Conservation (phyloP, 2,797 vertebrate genomes). For the Zenarchopterus dispar region DNA sequence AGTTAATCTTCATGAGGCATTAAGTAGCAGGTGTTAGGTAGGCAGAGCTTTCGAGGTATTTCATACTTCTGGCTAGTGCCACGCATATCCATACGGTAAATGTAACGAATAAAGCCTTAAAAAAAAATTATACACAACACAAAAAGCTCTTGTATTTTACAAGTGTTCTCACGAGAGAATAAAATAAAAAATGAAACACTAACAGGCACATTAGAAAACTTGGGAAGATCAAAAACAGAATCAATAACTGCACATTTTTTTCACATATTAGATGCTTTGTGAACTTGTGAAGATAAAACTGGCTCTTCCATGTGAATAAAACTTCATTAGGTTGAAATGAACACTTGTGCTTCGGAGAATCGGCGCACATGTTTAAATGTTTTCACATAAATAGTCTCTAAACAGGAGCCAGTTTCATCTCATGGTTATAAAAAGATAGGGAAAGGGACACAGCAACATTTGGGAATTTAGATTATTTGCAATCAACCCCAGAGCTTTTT, state of each 20-base stretch:
- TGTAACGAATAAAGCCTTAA: constrained; percentile 37
- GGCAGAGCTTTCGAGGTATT: constrained; percentile 76
- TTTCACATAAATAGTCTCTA: constrained; percentile 2
- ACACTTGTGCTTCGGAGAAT: constrained; percentile 56
- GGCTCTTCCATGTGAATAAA: constrained; percentile 17
- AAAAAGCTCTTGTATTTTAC: no score
- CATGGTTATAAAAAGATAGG: no score
- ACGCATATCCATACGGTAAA: constrained; percentile 39
- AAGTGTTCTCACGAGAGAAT: no score
- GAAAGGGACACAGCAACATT: no score
- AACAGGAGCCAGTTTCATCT: no score
- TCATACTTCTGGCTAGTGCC: constrained; percentile 63
- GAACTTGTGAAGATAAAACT: constrained; percentile 19
- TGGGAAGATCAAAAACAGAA: constrained; percentile 14
- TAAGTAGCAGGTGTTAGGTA: constrained; percentile 58
- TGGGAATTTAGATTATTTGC: no score
- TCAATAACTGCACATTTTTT: constrained; percentile 43
- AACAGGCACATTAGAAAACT: constrained; percentile 7
- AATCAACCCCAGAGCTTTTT: no score
- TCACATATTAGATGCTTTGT: constrained; percentile 22
- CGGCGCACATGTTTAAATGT: not conserved
- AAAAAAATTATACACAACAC: not conserved
- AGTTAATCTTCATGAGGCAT: constrained; percentile 57
- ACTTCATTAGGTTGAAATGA: constrained; percentile 14
- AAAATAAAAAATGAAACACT: no score